Evolutionary conservation across 1,140 invertebrate genomes (phyloP).

Genomic region (Panulirus ornatus): DNA sequence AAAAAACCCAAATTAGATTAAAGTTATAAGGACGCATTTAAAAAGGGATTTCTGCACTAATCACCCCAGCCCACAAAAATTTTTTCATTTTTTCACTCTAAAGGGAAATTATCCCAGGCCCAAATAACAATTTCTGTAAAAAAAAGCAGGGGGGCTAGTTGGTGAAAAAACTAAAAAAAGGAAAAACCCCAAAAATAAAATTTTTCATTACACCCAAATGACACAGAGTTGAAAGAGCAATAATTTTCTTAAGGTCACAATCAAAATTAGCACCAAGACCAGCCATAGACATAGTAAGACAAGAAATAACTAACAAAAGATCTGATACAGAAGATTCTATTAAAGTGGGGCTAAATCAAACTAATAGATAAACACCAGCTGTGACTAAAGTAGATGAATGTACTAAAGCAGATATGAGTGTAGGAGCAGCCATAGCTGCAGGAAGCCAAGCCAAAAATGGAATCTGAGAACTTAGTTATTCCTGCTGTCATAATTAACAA

Average conservation of each 20-base stretch:
- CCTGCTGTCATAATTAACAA: conserved; percentile 78
- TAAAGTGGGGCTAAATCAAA: conserved; percentile 79
- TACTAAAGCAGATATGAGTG: conserved; percentile 85
- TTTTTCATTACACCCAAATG: conserved; percentile 54
- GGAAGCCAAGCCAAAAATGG: conserved; percentile 86
- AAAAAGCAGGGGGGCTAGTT: too few relatives aligned
- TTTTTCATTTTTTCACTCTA: too few relatives aligned
- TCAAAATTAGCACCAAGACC: conserved; percentile 56
- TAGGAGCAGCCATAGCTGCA: conserved; percentile 84
- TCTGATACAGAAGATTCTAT: too few relatives aligned
- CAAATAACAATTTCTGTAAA: too few relatives aligned
- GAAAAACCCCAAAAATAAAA: background rate
- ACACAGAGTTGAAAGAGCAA: conserved; percentile 69
- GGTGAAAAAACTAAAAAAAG: too few relatives aligned
- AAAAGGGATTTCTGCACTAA: too few relatives aligned
- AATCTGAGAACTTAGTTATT: conserved; percentile 86
- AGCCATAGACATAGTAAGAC: conserved; percentile 47
- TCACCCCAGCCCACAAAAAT: too few relatives aligned
- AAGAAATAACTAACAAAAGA: conserved; percentile 42
- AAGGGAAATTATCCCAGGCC: too few relatives aligned
- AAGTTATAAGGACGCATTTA: too few relatives aligned
- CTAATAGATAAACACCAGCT: conserved; percentile 85
- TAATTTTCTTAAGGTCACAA: conserved; percentile 63
- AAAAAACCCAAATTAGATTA: too few relatives aligned
- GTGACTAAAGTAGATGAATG: conserved; percentile 88